phyloP scores from a whole-genome alignment of 2,113 vertebrate species.

The Oreochromis spilurus region DNA sequence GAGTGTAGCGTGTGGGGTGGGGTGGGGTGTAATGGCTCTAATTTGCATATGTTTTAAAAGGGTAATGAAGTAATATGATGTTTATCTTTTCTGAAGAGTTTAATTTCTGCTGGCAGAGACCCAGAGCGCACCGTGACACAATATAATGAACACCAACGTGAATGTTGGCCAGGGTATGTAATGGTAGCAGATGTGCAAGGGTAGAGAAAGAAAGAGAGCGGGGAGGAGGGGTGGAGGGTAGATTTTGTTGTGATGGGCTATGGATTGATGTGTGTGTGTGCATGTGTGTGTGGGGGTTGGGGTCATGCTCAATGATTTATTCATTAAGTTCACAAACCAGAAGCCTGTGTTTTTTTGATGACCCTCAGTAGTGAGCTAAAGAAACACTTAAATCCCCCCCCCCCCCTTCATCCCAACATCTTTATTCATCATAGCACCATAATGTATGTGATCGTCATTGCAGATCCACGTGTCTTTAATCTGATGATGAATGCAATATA shows the following conservation, averaged over 20 bases:
- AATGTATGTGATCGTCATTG: neutral
- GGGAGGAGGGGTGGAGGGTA: neutral
- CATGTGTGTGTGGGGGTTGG: neutral
- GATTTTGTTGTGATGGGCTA: constrained; percentile 40
- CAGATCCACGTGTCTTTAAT: neutral
- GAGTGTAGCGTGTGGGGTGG: neutral
- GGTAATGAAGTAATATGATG: constrained; percentile 99
- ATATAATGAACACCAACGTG: constrained; percentile 79
- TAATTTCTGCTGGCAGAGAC: constrained; percentile 85
- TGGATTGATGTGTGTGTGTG: constrained; percentile 27
- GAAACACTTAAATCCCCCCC: constrained; percentile 16
- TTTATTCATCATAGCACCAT: neutral
- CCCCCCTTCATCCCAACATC: constrained; percentile 3
- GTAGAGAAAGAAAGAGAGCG: constrained; percentile 22
- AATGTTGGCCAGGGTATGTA: constrained; percentile 57
- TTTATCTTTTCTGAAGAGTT: constrained; percentile 97
- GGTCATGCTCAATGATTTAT: constrained; percentile 81
- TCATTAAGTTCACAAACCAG: constrained; percentile 84
- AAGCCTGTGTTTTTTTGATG: constrained; percentile 72
- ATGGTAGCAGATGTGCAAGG: constrained; percentile 61
- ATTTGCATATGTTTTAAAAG: constrained; percentile 98
- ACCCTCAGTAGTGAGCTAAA: constrained; percentile 35
- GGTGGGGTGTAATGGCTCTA: constrained; percentile 83
- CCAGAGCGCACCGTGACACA: constrained; percentile 77
- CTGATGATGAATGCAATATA: neutral